These are phyloP conservation scores for Terrapene triunguis DNA, from an alignment of 2,113 vertebrate genomes.

Conservation along the genomic window DNA sequence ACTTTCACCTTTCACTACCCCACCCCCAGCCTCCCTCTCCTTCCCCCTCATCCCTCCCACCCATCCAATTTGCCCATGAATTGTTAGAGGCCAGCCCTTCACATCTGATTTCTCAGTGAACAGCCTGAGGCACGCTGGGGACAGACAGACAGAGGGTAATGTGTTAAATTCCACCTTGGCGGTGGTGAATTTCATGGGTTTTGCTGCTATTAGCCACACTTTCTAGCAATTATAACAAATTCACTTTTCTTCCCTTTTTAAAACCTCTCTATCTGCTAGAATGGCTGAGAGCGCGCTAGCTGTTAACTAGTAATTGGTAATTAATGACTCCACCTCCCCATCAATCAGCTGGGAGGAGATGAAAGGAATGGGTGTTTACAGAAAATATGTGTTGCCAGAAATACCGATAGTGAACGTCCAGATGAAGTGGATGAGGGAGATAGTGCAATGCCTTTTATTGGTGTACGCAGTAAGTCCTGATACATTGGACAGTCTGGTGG, in stretches of 20 bases:
- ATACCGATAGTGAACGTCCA: slow-evolving; percentile 4
- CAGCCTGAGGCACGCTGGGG: background rate
- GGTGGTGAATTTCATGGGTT: slow-evolving; percentile 33
- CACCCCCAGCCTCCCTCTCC: background rate
- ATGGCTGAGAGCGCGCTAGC: slow-evolving; percentile 42
- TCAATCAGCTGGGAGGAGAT: slow-evolving; percentile 60
- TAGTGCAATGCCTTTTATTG: slow-evolving; percentile 10
- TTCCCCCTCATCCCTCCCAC: background rate
- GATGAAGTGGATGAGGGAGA: slow-evolving; percentile 56
- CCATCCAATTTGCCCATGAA: slow-evolving; percentile 40
- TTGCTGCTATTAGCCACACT: slow-evolving; percentile 33
- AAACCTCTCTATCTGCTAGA: slow-evolving; percentile 31
- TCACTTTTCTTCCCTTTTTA: slow-evolving; percentile 16
- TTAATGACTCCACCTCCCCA: slow-evolving; percentile 69
- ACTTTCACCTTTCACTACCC: background rate
- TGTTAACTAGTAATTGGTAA: slow-evolving; percentile 64
- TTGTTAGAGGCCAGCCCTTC: slow-evolving; percentile 47
- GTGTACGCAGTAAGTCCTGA: slow-evolving; percentile 56
- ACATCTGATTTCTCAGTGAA: slow-evolving; percentile 11
- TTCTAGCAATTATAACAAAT: slow-evolving; percentile 38
- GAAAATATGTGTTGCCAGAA: slow-evolving; percentile 59
- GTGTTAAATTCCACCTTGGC: slow-evolving; percentile 28
- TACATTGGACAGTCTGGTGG: slow-evolving; percentile 57
- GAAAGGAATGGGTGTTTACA: slow-evolving; percentile 57
- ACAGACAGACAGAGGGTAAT: background rate